These are phyloP conservation scores for Philereme transversata DNA, from an alignment of 2,888 invertebrate genomes.

Conservation along the genomic window DNA sequence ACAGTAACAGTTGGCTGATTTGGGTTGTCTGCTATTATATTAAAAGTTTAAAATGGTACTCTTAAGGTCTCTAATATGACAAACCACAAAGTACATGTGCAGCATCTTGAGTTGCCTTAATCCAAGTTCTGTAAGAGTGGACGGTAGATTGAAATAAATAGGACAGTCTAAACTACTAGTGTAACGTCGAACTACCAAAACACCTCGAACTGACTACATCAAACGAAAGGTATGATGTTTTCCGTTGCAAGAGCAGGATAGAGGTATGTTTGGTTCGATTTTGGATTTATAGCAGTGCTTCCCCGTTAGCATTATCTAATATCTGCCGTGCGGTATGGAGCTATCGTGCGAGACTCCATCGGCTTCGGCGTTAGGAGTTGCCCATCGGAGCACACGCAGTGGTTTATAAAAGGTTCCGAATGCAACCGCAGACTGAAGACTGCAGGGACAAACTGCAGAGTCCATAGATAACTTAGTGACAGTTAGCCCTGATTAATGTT, in stretches of 20 bases:
- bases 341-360: constrained; percentile 70
- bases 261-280: constrained; percentile 54
- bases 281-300: constrained; percentile 74
- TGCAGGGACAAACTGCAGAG: too few relatives aligned
- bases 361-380: constrained; percentile 49
- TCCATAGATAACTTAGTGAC: too few relatives aligned
- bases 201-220: constrained; percentile 38
- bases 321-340: constrained; percentile 77
- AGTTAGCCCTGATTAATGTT: too few relatives aligned
- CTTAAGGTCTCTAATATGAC: too few relatives aligned
- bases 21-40: too few relatives aligned
- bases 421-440: too few relatives aligned
- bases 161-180: not conserved
- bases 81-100: too few relatives aligned
- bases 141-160: not conserved
- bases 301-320: constrained; percentile 76
- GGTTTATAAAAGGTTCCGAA: not conserved
- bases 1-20: too few relatives aligned
- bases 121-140: not conserved
- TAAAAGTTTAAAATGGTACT: too few relatives aligned
- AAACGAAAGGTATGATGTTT: constrained; percentile 56
- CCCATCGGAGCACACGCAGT: constrained; percentile 49
- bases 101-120: not conserved
- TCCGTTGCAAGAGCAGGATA: constrained; percentile 53
- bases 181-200: constrained; percentile 17